These are phyloP conservation scores for Columba guinea DNA, from an alignment of 2,797 vertebrate species.

Conservation along the genomic window DNA sequence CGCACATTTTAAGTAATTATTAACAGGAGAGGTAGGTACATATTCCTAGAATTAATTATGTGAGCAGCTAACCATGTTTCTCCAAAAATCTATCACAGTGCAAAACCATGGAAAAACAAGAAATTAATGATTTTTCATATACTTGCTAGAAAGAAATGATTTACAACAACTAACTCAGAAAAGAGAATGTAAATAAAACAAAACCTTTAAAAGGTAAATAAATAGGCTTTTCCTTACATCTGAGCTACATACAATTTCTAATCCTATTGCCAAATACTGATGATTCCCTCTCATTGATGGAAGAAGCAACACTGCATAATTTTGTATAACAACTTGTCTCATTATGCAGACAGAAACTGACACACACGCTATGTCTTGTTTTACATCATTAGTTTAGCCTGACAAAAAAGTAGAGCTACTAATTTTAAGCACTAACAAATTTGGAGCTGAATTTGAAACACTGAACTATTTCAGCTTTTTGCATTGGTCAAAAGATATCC, in stretches of 20 bases:
- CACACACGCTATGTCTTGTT: neutral
- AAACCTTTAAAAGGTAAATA: neutral
- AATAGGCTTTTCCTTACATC: neutral
- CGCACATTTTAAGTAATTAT: neutral
- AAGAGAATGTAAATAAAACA: neutral
- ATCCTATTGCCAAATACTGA: neutral
- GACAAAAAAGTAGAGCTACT: neutral
- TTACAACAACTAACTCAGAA: neutral
- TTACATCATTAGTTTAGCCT: neutral
- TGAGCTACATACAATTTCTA: neutral
- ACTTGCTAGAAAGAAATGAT: neutral
- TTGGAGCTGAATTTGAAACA: neutral
- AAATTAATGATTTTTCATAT: neutral
- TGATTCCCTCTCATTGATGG: neutral
- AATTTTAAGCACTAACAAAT: constrained; percentile 1
- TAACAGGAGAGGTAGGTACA: neutral
- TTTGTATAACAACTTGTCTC: neutral
- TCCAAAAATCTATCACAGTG: neutral
- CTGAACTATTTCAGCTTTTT: neutral
- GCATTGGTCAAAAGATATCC: neutral
- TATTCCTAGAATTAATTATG: neutral
- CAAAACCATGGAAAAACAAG: neutral
- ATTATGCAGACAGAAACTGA: neutral
- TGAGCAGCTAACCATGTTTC: neutral
- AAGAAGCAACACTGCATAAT: neutral